Evolutionary conservation across 2,797 vertebrate genomes (phyloP).

Genomic region (Knipowitschia caucasica): DNA sequence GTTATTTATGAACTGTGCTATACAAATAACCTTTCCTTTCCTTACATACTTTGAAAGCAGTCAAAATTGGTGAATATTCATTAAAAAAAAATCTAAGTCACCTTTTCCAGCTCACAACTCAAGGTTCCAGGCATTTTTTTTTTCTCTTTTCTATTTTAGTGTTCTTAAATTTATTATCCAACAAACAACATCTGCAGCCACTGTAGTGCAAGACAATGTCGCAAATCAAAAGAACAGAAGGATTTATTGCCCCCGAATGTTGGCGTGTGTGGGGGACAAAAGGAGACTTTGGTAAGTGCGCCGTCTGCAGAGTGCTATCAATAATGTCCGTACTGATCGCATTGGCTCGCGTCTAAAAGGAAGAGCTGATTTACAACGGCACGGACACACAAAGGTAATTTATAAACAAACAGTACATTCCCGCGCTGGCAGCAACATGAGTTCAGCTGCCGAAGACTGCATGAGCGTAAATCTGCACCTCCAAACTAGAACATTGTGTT

Average conservation of each 20-base stretch:
- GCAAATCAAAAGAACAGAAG: constrained; percentile 21
- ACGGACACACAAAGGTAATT: constrained; percentile 4
- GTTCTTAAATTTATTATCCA: constrained; percentile 37
- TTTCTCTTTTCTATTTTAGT: neutral
- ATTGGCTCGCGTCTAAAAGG: constrained; percentile 6
- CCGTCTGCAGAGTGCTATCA: constrained; percentile 8
- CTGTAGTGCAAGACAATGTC: constrained; percentile 41
- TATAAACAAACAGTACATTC: constrained; percentile 2
- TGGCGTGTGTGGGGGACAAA: constrained; percentile 22
- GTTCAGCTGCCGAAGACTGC: constrained; percentile 1
- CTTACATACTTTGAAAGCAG: too few relatives aligned
- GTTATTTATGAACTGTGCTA: too few relatives aligned
- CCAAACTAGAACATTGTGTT: neutral
- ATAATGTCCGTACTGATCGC: constrained; percentile 14
- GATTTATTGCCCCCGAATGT: constrained; percentile 48
- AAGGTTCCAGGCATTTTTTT: constrained; percentile 14
- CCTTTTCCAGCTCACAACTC: neutral
- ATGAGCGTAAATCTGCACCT: neutral
- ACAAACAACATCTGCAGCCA: constrained; percentile 41
- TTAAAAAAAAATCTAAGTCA: neutral
- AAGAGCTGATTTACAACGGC: constrained; percentile 16
- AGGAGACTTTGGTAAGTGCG: constrained; percentile 15
- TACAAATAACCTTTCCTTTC: too few relatives aligned
- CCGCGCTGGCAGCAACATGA: neutral
- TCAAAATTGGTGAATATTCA: too few relatives aligned